These are phyloP conservation scores for Rhizomys pruinosus DNA, from an alignment of 2,113 vertebrate genomes.

Conservation along the genomic window DNA sequence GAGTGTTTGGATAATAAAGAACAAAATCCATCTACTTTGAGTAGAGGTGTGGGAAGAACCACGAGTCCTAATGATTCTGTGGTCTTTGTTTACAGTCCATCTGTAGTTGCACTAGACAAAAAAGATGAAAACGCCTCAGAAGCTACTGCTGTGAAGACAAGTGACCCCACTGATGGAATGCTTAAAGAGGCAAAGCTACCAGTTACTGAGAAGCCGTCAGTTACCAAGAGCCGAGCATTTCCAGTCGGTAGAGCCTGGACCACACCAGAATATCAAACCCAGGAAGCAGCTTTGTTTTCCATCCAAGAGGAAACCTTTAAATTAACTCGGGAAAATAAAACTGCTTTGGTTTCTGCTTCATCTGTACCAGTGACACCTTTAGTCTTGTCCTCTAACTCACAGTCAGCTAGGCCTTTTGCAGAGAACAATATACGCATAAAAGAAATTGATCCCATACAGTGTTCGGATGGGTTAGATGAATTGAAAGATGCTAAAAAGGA, in stretches of 20 bases:
- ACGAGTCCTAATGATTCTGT: slow-evolving; percentile 58
- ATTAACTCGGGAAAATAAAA: slow-evolving; percentile 78
- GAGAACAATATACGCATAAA: slow-evolving; percentile 63
- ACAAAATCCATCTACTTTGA: slow-evolving; percentile 72
- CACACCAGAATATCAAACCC: slow-evolving; percentile 68
- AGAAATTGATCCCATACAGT: slow-evolving; percentile 60
- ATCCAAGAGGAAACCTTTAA: slow-evolving; percentile 82
- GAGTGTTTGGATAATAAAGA: slow-evolving; percentile 72
- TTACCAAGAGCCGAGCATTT: slow-evolving; percentile 66
- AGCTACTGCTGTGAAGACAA: neutral
- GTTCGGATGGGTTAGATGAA: slow-evolving; percentile 71
- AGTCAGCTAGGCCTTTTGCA: slow-evolving; percentile 69
- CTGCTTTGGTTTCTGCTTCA: slow-evolving; percentile 75
- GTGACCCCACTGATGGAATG: slow-evolving; percentile 15
- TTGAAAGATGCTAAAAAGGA: slow-evolving; percentile 73
- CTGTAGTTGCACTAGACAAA: slow-evolving; percentile 59
- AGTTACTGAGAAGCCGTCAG: slow-evolving; percentile 40
- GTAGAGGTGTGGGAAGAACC: slow-evolving; percentile 35
- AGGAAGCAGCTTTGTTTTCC: slow-evolving; percentile 77
- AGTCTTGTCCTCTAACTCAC: slow-evolving; percentile 71
- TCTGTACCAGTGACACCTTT: slow-evolving; percentile 80
- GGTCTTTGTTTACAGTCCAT: slow-evolving; percentile 42
- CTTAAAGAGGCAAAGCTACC: neutral
- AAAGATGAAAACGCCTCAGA: slow-evolving; percentile 64
- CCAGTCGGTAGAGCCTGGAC: slow-evolving; percentile 79